A percentile compares a stretch with the other conserved stretches of the same genome.
Evolutionary conservation across 2,888 invertebrate species (phyloP).

Genomic region (Amorpha juglandis): DNA sequence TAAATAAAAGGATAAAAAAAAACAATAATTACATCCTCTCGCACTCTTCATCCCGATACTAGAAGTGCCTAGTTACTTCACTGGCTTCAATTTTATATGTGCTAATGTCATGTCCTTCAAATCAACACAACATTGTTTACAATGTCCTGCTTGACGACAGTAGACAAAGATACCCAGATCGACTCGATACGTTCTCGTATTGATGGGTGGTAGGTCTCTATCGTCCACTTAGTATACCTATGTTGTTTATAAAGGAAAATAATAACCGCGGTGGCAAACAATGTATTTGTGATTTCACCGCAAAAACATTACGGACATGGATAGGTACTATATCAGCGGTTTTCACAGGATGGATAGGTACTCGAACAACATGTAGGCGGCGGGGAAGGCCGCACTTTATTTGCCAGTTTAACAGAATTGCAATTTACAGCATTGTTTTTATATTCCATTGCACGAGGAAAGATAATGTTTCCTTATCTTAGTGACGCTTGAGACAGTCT

Average conservation of each 20-base stretch:
- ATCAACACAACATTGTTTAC: too few relatives aligned
- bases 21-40: too few relatives aligned
- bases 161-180: too few relatives aligned
- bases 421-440: background rate
- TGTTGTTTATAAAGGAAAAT: constrained; percentile 1
- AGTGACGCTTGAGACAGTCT: background rate
- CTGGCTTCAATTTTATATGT: too few relatives aligned
- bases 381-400: constrained; percentile 9
- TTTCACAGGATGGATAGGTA: background rate
- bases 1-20: too few relatives aligned
- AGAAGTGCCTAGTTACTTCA: too few relatives aligned
- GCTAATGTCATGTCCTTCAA: too few relatives aligned
- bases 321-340: constrained; percentile 6
- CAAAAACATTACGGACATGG: constrained; percentile 15
- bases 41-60: too few relatives aligned
- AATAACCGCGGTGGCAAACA: constrained; percentile 6
- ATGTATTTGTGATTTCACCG: constrained; percentile 14
- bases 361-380: background rate
- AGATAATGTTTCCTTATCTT: background rate
- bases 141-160: too few relatives aligned
- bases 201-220: too few relatives aligned
- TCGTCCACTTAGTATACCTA: too few relatives aligned
- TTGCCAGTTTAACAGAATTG: background rate
- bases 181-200: too few relatives aligned
- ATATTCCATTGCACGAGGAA: background rate